Base-by-base conservation (phyloP, 2,113 vertebrate genomes). In the Chascanopsetta lugubris region DNA sequence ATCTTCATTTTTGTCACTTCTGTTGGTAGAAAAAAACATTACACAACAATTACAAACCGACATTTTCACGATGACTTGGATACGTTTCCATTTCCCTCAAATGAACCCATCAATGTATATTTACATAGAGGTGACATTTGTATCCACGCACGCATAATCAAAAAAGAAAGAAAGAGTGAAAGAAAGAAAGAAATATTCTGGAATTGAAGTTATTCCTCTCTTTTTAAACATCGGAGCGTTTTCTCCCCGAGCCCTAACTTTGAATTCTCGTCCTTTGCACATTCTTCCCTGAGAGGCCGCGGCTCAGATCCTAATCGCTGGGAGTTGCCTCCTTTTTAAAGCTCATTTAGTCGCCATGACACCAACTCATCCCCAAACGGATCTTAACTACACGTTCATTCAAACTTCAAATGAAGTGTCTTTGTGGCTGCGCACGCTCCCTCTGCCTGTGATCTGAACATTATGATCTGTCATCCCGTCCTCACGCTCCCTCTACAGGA, bases 291-390 rank as follows among this genome's bases (percentile, higher is more conserved):
- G 40, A 45, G 22, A 60, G 61, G 69, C 48, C 66, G 69, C 62
- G 66, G 49, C 63, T 49, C 3, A 8, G 65, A n/a, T n/a, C 61
- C 30, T 77, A 87, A 84, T 83, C 48, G 78, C 54, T 69, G 86
- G 86, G 86, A 84, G 82, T 80, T 80, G 74, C 74, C 74, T n/a
- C 62, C 38, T 63, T 27, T 54, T 51, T 64, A 56, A n/a, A n/a
- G n/a, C 27, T 54, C 71, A 82, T 75, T 83, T 54, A 80, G 60
- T 62, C n/a, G n/a, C n/a, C 68, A 72, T 43, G 20, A 42, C 65
- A 64, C 21, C 13, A 48, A 63, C 66, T 85, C 65, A 70, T 27
- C 59, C 47, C 45, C 34, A 55, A 47, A 72, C 53, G 20, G 53
- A 6, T 58, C 50, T 51, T n/a, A 68, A 77, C 63, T 67, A 26